Base-by-base conservation (phyloP, 1,140 invertebrate genomes). In the Andricus grossulariae region DNA sequence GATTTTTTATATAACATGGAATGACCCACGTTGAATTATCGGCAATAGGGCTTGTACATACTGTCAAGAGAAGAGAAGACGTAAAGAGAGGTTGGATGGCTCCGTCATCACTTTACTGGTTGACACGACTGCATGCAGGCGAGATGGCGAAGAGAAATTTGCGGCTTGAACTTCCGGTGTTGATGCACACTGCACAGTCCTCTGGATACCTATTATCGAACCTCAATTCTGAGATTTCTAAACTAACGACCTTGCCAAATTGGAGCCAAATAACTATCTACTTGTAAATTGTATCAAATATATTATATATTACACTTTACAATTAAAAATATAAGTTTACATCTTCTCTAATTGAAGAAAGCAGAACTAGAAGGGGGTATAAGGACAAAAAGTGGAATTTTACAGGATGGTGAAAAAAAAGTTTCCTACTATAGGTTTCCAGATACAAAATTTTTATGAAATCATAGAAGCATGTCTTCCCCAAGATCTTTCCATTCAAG, bases 181-280 rank as follows among this genome's bases (percentile, higher is more conserved):
- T 71, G 74, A 72, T 76, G 74, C 50, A 71, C 55, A 25, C 57
- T 76, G 74, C 50, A 71, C 55, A 25, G 55, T 57, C 19, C 55
- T 57, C 55, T 66, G 54, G 55, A 76, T 71, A 72, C 74, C 54
- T 80, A 83, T 82, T 80, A 80, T 74, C 70, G 76, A 82, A 83
- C 80, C 76, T 80, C 80, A 50, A 54, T 71, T 54, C 50, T 55
- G 71, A 19, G 39, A 76, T 83, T 66, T 75, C 80, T 49, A 49
- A n/a, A 32, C 75, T 77, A 82, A 80, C 71, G 70, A 75, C 52
- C 66, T 57, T 54, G 76, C 55, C 50, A 75, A 79, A 25, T 15
- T 79, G 71, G 16, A 71, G 16, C 25, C 77, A 81, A 79, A 70
- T 73, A 77, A 57, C 32, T 73, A 25, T 70, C 73, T 51, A 39